These are phyloP conservation scores for Erpornis zantholeuca DNA, from an alignment of 2,113 vertebrate species.

Conservation along the genomic window DNA sequence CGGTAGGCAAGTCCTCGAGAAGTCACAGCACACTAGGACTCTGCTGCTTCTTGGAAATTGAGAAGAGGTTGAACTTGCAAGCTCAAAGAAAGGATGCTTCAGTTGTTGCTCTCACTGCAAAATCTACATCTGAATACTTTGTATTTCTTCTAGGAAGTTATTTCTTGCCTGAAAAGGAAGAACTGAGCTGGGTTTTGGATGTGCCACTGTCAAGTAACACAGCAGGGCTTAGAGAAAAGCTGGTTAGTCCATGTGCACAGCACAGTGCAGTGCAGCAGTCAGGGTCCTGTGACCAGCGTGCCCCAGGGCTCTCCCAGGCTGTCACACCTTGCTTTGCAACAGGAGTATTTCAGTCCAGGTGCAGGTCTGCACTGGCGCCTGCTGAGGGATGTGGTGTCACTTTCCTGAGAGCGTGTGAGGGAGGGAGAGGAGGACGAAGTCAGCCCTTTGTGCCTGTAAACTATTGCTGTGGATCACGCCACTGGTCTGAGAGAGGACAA, in stretches of 20 bases:
- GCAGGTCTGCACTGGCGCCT: not conserved
- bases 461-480: rapidly evolving
- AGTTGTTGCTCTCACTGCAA: not conserved
- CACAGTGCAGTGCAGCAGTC: rapidly evolving
- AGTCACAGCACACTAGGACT: not conserved
- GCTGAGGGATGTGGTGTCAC: not conserved
- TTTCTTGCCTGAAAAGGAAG: not conserved
- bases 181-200: not conserved
- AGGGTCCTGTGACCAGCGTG: not conserved
- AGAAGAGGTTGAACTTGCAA: not conserved
- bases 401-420: rapidly evolving
- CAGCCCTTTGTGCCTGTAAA: not conserved
- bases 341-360: not conserved
- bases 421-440: not conserved
- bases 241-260: too few relatives aligned
- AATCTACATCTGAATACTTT: not conserved
- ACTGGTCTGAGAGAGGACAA: not conserved
- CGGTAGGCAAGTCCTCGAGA: not conserved
- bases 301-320: not conserved
- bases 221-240: not conserved
- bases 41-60: not conserved
- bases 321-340: not conserved
- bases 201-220: rapidly evolving
- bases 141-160: not conserved
- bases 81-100: not conserved